Evolutionary conservation across 2,797 vertebrate species (phyloP).

Genomic region (Micrastur ruficollis): DNA sequence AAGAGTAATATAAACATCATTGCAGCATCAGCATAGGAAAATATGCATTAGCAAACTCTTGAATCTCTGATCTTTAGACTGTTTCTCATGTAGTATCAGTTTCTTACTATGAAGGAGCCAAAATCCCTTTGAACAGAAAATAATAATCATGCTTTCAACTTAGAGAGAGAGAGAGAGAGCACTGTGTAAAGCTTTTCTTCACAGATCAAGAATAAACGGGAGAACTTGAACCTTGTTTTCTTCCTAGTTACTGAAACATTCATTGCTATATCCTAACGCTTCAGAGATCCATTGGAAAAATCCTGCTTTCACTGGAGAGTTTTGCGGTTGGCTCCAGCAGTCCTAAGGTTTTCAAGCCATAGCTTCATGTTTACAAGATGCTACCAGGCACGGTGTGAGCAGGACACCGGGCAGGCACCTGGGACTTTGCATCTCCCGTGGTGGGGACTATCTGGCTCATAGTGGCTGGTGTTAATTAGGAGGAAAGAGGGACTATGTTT

Average conservation of each 20-base stretch:
- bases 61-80: conserved; percentile 47
- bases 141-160: conserved; percentile 59
- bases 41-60: conserved; percentile 44
- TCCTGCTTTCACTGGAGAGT: neutral
- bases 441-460: neutral
- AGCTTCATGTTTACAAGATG: neutral
- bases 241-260: neutral
- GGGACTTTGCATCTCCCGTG: accelerated
- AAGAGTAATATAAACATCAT: conserved; percentile 46
- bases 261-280: neutral
- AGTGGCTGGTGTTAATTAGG: neutral
- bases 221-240: conserved; percentile 39
- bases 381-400: neutral
- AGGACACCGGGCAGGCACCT: neutral
- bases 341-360: neutral
- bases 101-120: conserved; percentile 60
- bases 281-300: conserved; percentile 8
- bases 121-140: conserved; percentile 66
- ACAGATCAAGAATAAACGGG: conserved; percentile 14
- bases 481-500: neutral
- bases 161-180: conserved; percentile 38
- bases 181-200: conserved; percentile 45
- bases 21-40: conserved; percentile 51
- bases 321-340: neutral
- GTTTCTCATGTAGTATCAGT: conserved; percentile 59